A percentile compares a stretch with the other conserved stretches of the same genome.
These are phyloP conservation scores for Helostoma temminkii DNA, from an alignment of 2,797 vertebrate genomes.

Conservation along the genomic window DNA sequence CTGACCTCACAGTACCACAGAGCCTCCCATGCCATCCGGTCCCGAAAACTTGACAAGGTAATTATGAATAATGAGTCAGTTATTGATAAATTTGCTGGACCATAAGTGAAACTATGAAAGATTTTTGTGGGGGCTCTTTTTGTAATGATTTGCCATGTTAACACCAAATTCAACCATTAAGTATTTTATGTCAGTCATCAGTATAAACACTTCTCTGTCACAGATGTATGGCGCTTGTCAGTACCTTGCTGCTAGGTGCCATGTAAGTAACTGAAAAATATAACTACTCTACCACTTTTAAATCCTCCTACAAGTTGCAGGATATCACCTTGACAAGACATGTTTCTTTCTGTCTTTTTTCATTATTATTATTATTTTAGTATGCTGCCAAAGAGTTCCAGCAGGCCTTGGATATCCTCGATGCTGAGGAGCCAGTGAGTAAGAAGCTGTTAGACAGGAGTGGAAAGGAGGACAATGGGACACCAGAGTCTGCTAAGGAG, in stretches of 20 bases:
- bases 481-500: conserved; percentile 88
- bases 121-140: not conserved
- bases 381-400: conserved; percentile 99
- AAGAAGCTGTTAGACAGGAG: conserved; percentile 92
- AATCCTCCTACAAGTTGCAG: not conserved
- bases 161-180: not conserved
- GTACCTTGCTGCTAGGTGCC: conserved; percentile 98
- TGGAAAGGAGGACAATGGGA: conserved; percentile 88
- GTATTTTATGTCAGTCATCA: not conserved
- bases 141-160: not conserved
- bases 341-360: not conserved
- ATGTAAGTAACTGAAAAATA: conserved; percentile 87
- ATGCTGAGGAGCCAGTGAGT: conserved; percentile 94
- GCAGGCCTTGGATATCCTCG: conserved; percentile 97
- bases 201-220: conserved; percentile 42
- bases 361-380: conserved; percentile 74
- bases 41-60: conserved; percentile 97
- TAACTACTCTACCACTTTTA: not conserved
- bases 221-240: conserved; percentile 96
- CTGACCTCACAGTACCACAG: conserved; percentile 97
- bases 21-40: conserved; percentile 96
- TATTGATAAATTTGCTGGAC: not conserved
- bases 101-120: not conserved
- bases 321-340: not conserved
- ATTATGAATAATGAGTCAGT: conserved; percentile 8